Evolutionary conservation across 2,113 vertebrate genomes (phyloP).

Genomic region (Opisthocomus hoazin): DNA sequence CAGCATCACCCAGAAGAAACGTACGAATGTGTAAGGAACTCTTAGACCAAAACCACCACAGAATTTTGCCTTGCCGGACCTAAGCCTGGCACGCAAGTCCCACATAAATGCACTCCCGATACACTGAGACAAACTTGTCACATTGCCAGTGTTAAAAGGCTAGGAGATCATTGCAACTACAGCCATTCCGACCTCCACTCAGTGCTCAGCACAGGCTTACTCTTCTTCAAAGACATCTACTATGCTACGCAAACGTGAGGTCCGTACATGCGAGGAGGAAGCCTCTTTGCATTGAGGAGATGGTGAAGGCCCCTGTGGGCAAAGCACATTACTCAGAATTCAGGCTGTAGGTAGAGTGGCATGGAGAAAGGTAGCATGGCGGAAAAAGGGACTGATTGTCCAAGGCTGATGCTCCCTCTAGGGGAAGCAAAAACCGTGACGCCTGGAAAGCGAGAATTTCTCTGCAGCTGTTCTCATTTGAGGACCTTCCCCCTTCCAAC

Average conservation of each 20-base stretch:
- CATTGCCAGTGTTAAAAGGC: background rate
- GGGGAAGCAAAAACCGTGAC: background rate
- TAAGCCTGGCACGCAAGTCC: background rate
- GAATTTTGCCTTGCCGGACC: background rate
- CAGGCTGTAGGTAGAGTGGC: background rate
- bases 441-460: background rate
- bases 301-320: background rate
- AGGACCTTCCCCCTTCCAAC: background rate
- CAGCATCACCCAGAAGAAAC: background rate
- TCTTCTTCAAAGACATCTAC: background rate
- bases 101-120: background rate
- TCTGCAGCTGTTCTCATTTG: background rate
- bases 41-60: background rate
- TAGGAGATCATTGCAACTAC: background rate
- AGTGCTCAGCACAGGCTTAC: rapidly evolving
- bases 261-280: background rate
- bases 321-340: background rate
- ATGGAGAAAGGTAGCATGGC: background rate
- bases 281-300: background rate
- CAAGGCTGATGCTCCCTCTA: conserved; percentile 38
- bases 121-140: background rate
- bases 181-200: background rate
- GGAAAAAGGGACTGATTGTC: background rate
- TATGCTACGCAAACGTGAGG: background rate
- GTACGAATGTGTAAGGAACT: background rate